A percentile compares a stretch with the other conserved stretches of the same genome.
These are phyloP conservation scores for Uromys caudimaculatus DNA, from an alignment of 2,797 vertebrate species.

Conservation along the genomic window DNA sequence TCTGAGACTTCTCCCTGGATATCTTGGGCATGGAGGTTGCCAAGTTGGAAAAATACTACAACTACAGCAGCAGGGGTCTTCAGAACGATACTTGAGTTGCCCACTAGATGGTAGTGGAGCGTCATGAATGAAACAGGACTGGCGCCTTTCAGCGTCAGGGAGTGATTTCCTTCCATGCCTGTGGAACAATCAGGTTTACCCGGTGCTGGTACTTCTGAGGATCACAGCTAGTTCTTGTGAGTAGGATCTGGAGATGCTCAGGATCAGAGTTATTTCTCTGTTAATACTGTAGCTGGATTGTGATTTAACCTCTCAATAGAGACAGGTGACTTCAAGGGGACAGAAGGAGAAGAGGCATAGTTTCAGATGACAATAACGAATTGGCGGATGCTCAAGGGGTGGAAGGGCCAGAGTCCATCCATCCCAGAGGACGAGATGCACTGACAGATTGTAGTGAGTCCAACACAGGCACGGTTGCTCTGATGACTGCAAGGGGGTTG, in stretches of 20 bases:
- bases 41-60: neutral
- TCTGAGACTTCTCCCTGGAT: neutral
- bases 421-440: neutral
- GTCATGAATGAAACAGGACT: neutral
- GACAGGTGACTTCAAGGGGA: neutral
- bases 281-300: neutral
- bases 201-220: neutral
- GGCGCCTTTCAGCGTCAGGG: rapidly evolving
- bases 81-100: rapidly evolving
- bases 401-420: neutral
- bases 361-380: neutral
- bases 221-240: neutral
- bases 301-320: neutral
- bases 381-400: rapidly evolving
- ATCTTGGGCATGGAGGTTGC: neutral
- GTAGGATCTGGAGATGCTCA: neutral
- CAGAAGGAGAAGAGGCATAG: neutral
- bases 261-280: neutral
- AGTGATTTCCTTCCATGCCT: neutral
- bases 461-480: neutral
- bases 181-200: neutral
- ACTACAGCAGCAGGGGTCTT: neutral
- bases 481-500: neutral
- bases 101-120: slow-evolving; percentile 82
- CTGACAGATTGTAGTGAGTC: neutral